Base-by-base conservation (phyloP, 2,797 vertebrate species). In the Myotis findleyi region DNA sequence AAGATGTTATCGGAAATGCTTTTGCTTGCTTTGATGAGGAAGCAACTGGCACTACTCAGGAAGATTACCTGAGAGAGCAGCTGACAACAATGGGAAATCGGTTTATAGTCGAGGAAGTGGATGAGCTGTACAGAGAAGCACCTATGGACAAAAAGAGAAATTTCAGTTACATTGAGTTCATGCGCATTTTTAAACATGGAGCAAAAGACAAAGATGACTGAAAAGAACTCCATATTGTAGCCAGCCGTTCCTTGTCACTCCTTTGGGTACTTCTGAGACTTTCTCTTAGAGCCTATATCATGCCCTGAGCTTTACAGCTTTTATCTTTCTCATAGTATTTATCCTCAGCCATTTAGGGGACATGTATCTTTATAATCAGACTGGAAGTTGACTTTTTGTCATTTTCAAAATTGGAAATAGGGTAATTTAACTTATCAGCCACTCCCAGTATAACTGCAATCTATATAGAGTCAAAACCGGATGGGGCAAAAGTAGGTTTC, bases 141-240 rank as follows among this genome's bases (percentile, higher is more conserved):
- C 99, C 99, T 89, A 99, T 99, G 0, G 99, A 99, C 98, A 99
- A 99, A 97, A 99, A 99, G 98, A 99, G 97, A 87, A 99, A 99
- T 96, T 99, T 99, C 99, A 99, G 99, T 98, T 99, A 99, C 84
- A 99, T 99, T 55, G 99, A 99, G 97, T 99, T 99, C 98, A 99
- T 99, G 0, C 99, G 99, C 98, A 99, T 99, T 98, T 99, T 99
- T 91, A 99, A 99, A 98, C 99, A 99, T 0, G 99, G 99, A 64
- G 99, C 99, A 33, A 99, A 99, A 98, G 99, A 99, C 98, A 99
- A 99, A 97, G 99, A 99, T 59, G 99, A 99, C 98, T 99, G 98
- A 99, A 94, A 87, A 76, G 83, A 91, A 20, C 69, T 81, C 69
- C 87, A 20, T 41, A 36, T 69, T 82, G 87, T 92, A 92, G 95